A percentile compares a stretch with the other conserved stretches of the same genome.
These are phyloP conservation scores for Sebastes iracundus DNA, from an alignment of 2,797 vertebrate species.

Conservation along the genomic window DNA sequence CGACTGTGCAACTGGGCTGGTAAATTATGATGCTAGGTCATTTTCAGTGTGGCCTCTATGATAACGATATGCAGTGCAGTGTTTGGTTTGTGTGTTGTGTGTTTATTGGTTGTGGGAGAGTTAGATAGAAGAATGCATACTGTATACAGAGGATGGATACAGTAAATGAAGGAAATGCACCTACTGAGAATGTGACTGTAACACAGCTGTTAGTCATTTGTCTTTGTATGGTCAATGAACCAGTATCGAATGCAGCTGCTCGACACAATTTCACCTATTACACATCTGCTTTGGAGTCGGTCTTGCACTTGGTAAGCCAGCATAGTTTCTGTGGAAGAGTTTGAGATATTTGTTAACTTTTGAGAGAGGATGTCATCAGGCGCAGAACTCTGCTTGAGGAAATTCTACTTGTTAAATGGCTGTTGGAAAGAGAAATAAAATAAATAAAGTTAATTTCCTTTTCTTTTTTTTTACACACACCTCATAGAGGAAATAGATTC, in stretches of 20 bases:
- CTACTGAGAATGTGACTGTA: conserved; percentile 72
- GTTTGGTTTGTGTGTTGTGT: neutral
- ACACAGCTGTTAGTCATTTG: conserved; percentile 90
- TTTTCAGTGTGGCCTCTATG: neutral
- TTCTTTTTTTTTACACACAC: neutral
- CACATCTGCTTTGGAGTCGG: conserved; percentile 77
- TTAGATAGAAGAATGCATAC: conserved; percentile 49
- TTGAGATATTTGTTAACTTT: conserved; percentile 16
- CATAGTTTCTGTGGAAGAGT: conserved; percentile 24
- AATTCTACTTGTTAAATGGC: neutral
- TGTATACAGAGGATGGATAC: conserved; percentile 23
- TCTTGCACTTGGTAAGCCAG: conserved; percentile 31
- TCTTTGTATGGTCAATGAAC: conserved; percentile 84
- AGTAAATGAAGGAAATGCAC: conserved; percentile 44
- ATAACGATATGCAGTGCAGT: neutral
- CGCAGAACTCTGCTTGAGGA: neutral
- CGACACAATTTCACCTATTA: conserved; percentile 77
- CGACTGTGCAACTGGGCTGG: too few species aligned
- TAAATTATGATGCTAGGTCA: neutral
- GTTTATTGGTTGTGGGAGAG: neutral
- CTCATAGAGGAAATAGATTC: conserved; percentile 25
- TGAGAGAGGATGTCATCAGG: neutral
- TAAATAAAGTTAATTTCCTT: neutral
- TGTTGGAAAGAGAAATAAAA: conserved; percentile 14
- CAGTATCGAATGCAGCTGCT: conserved; percentile 84